Evolutionary conservation across 2,113 vertebrate genomes (phyloP).

Genomic region (Epinephelus lanceolatus): DNA sequence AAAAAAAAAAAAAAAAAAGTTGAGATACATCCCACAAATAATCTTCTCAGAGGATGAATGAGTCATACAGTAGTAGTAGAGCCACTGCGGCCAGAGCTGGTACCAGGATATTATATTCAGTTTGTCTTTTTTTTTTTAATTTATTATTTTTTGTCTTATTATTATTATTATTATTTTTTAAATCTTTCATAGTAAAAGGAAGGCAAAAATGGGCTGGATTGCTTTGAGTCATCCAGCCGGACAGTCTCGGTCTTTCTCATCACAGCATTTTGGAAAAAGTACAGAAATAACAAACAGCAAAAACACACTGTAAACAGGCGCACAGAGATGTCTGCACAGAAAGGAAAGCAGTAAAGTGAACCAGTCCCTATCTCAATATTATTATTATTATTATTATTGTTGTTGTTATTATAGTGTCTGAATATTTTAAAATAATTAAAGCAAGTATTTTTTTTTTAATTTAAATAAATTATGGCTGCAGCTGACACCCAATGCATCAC

Average conservation of each 20-base stretch:
- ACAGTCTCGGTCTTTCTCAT: constrained; percentile 88
- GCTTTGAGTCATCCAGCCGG: constrained; percentile 92
- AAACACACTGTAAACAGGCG: constrained; percentile 93
- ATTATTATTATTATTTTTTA: neutral
- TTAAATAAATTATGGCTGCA: constrained; percentile 8
- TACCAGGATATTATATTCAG: constrained; percentile 86
- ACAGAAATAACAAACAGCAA: constrained; percentile 90
- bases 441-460: too few species aligned
- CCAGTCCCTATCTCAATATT: constrained; percentile 29
- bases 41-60: constrained; percentile 79
- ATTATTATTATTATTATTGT: constrained; percentile 57
- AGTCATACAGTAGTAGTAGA: constrained; percentile 84
- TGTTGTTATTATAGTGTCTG: constrained; percentile 32
- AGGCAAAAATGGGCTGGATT: constrained; percentile 91
- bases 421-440: too few species aligned
- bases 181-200: constrained; percentile 89
- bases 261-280: constrained; percentile 92
- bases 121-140: neutral
- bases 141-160: too few species aligned
- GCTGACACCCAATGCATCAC: neutral
- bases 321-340: constrained; percentile 87
- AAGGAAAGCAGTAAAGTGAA: constrained; percentile 53
- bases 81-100: constrained; percentile 91
- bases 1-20: constrained; percentile 61
- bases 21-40: constrained; percentile 91